Base-by-base conservation (phyloP, 2,888 invertebrate genomes). In the Criorhina ranunculi region DNA sequence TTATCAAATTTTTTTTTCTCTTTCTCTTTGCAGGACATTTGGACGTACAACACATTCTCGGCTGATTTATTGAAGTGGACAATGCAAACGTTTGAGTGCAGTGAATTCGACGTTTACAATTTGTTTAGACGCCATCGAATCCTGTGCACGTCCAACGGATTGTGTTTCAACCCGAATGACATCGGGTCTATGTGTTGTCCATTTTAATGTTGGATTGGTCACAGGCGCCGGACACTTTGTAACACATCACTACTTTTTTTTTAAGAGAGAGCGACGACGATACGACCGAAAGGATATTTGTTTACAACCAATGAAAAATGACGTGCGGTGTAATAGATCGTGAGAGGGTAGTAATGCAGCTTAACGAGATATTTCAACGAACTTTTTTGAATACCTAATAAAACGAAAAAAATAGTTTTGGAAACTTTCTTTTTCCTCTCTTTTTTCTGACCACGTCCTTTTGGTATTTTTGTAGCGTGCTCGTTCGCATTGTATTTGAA, bases 11-110 rank as follows among this genome's bases (percentile, higher is more conserved):
- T 67, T 59, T 40, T 19, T 5, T 9, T 15, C 44, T 24, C 1
- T 31, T 5, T 72, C 37, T 78, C 64, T 62, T 83, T 76, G 44
- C 80, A 85, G 85, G 75, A 72, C 66, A 76, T 80, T 66, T 64
- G 7, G 70, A 76, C 70, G 33, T 76, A 80, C 70, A 70, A 76
- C 35, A 85, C 85, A 75, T 85, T 85, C 66, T 53, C 80, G 64
- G 40, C 46, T 70, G 85, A 85, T 76, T 85, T 85, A 80, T 85
- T 85, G 59, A 76, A 85, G 46, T 85, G 85, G 85, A 80, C 80
- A 59, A 70, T 66, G 66, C 69, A 62, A 59, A 80, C 75, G 57
- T 75, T 80, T 46, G 40, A 53, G 0, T 51, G 19, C 53, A 85
- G 66, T 46, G 66, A 46, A 42, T 44, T 46, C 24, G 66, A 80